These are phyloP conservation scores for Drosophila sp. DNA, from an alignment of 1,140 invertebrate genomes.

Conservation along the genomic window DNA sequence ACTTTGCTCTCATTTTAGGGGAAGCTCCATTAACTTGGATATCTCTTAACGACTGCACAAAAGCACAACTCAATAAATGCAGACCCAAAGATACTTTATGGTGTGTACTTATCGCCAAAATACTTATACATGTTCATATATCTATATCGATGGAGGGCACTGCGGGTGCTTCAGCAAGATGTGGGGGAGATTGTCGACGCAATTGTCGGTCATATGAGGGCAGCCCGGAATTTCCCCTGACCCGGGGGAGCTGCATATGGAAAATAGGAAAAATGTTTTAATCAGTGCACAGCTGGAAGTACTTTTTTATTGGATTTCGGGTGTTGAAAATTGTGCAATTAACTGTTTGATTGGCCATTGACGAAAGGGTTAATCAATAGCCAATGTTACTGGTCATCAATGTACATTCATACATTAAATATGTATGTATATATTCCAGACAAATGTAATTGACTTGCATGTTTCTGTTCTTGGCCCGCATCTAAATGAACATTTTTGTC, in stretches of 20 bases:
- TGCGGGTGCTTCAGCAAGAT: conserved; percentile 29
- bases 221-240: conserved; percentile 3
- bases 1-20: conserved; percentile 5
- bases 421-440: not conserved
- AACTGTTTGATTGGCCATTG: conserved; percentile 48
- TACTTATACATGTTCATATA: conserved; percentile 1
- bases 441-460: conserved; percentile 11
- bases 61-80: conserved; percentile 55
- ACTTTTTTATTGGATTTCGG: conserved; percentile 35
- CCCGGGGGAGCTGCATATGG: conserved; percentile 4
- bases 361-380: conserved; percentile 65
- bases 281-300: conserved; percentile 45
- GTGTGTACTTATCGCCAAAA: conserved; percentile 60
- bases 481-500: conserved; percentile 7
- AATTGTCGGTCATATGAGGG: conserved; percentile 47
- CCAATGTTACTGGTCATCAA: conserved; percentile 6
- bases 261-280: conserved; percentile 37
- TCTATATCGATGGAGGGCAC: conserved; percentile 55
- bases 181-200: conserved; percentile 14
- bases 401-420: not conserved
- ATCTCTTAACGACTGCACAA: conserved; percentile 67
- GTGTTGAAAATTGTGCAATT: conserved; percentile 51
- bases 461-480: conserved; percentile 48
- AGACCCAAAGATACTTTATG: conserved; percentile 71
- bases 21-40: conserved; percentile 47